A percentile compares a stretch with the other conserved stretches of the same genome.
These are phyloP conservation scores for Xyliphius kryptos DNA, from an alignment of 2,113 vertebrate species.

Conservation along the genomic window DNA sequence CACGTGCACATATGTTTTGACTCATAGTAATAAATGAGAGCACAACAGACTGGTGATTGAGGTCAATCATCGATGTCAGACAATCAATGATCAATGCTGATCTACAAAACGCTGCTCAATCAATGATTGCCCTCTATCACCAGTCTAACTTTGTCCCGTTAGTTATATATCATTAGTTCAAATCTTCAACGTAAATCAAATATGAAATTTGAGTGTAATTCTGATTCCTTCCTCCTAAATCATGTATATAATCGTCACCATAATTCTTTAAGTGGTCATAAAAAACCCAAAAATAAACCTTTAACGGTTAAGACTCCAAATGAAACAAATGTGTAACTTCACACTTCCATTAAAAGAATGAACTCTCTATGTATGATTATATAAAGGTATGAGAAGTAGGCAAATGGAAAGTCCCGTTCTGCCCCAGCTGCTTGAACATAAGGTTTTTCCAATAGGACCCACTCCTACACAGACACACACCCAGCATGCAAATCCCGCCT, in stretches of 20 bases:
- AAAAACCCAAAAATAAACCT: not conserved
- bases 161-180: not conserved
- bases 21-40: too few relatives aligned
- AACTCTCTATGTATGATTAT: not conserved
- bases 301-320: too few relatives aligned
- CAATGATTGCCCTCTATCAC: too few relatives aligned
- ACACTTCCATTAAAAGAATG: not conserved
- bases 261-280: not conserved
- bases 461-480: constrained; percentile 1
- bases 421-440: not conserved
- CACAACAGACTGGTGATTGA: not conserved
- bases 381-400: not conserved
- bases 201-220: too few relatives aligned
- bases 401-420: not conserved
- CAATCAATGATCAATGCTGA: not conserved
- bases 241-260: too few relatives aligned
- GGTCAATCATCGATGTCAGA: not conserved
- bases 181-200: too few relatives aligned
- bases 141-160: too few relatives aligned
- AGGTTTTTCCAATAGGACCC: not conserved
- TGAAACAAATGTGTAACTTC: not conserved
- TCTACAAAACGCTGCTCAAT: too few relatives aligned
- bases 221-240: not conserved
- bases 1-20: too few relatives aligned
- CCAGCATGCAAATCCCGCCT: too few relatives aligned